These are phyloP conservation scores for Sinohyriopsis cumingii DNA, from an alignment of 2,888 invertebrate species.

Conservation along the genomic window DNA sequence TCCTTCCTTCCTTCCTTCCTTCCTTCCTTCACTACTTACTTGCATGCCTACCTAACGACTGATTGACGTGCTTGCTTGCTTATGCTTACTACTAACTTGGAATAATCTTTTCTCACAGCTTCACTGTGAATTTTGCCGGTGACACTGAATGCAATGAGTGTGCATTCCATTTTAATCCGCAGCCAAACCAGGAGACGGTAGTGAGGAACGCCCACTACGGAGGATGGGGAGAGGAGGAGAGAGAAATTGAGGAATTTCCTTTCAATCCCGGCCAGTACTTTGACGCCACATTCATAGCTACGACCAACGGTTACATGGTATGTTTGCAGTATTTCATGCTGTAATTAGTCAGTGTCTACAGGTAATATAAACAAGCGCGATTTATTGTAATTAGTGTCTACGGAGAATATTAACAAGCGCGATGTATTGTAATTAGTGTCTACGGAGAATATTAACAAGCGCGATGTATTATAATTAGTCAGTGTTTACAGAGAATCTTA, in stretches of 20 bases:
- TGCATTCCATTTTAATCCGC: slow-evolving; percentile 83
- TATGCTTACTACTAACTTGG: too few species aligned
- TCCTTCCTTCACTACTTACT: too few species aligned
- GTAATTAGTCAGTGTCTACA: neutral
- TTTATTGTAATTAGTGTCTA: too few species aligned
- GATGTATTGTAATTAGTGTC: too few species aligned
- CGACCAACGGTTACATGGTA: slow-evolving; percentile 36
- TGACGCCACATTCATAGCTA: slow-evolving; percentile 75
- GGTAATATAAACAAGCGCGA: neutral
- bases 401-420: too few species aligned
- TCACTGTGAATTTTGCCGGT: slow-evolving; percentile 49
- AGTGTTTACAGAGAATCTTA: neutral
- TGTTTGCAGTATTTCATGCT: neutral
- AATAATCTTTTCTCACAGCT: slow-evolving; percentile 23
- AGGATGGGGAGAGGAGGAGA: slow-evolving; percentile 78
- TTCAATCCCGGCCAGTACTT: slow-evolving; percentile 77
- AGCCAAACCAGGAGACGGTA: slow-evolving; percentile 81
- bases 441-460: neutral
- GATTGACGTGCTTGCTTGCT: too few species aligned
- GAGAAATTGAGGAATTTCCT: slow-evolving; percentile 74
- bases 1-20: too few species aligned
- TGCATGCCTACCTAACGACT: too few species aligned
- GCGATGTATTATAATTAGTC: too few species aligned
- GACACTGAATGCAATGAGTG: slow-evolving; percentile 69
- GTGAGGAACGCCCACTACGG: slow-evolving; percentile 82